These are phyloP conservation scores for Brachypterus glaber DNA, from an alignment of 2,888 invertebrate species.

Conservation along the genomic window DNA sequence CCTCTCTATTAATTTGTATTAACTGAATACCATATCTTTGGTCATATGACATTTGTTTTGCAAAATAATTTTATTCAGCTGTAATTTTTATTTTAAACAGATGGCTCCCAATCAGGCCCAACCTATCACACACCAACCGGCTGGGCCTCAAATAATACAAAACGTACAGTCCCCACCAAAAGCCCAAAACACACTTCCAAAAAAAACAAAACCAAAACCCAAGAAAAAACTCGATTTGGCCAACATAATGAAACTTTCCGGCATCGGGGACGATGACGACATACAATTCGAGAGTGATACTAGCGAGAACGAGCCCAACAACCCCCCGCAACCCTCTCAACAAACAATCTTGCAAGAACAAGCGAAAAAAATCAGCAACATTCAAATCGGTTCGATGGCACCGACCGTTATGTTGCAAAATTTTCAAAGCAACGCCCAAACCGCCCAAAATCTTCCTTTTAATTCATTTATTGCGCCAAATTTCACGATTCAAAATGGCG, in stretches of 20 bases:
- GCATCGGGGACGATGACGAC: slow-evolving; percentile 52
- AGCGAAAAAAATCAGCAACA: slow-evolving; percentile 33
- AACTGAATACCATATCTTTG: neutral
- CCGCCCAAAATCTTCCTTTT: slow-evolving; percentile 33
- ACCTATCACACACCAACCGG: slow-evolving; percentile 25
- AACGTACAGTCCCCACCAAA: slow-evolving; percentile 19
- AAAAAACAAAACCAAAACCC: slow-evolving; percentile 34
- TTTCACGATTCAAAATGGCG: slow-evolving; percentile 39
- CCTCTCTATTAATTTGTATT: slow-evolving; percentile 5
- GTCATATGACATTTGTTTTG: slow-evolving; percentile 3
- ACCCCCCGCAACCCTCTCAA: slow-evolving; percentile 8
- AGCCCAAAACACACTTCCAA: slow-evolving; percentile 36
- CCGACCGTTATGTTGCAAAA: slow-evolving; percentile 37
- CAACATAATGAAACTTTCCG: slow-evolving; percentile 65
- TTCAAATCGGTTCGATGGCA: slow-evolving; percentile 36
- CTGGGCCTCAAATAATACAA: slow-evolving; percentile 25
- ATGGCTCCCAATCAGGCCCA: slow-evolving; percentile 27
- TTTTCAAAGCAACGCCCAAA: slow-evolving; percentile 32
- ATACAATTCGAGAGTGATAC: slow-evolving; percentile 43
- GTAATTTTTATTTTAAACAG: slow-evolving; percentile 12
- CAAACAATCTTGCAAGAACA: slow-evolving; percentile 12
- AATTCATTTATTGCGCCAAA: slow-evolving; percentile 36
- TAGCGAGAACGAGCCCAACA: slow-evolving; percentile 36
- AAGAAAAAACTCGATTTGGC: slow-evolving; percentile 59
- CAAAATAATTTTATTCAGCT: neutral